Evolutionary conservation across 1,140 invertebrate species (phyloP), one percentile per base, ranked within the genome.

Genomic region (Arion vulgaris): DNA sequence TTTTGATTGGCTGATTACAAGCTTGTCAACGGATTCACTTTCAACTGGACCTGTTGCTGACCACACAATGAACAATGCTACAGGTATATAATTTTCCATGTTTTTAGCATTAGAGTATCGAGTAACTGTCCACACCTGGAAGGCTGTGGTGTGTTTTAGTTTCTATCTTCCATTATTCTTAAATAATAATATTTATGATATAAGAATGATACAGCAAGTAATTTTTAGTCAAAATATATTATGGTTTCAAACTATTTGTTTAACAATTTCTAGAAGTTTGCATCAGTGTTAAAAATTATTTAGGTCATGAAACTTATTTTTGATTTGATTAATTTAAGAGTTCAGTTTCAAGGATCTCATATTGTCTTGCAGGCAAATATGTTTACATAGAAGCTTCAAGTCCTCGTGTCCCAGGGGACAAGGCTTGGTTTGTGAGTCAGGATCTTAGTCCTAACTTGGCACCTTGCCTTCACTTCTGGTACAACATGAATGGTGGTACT

Each of bases 401-500:
- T 0, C 89, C 88, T 36, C 76, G 86, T 38, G 77, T 51, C 23
- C 34, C 19, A 4, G 89, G 88, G 4, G 88, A 91, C 53, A 90
- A 85, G 41, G 91, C 91, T 9, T 72, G 88, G 13, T 83, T 89
- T 7, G 80, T 86, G 23, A 77, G 76, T 45, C 38, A 41, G 34
- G 41, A 75, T 32, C 41, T 45, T 41, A 62, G 80, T 74, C 66
- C 45, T 72, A 78, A 53, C n/a, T 71, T 15, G 62, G 79, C 0
- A 84, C 68, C 77, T 72, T 91, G 90, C 83, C 74, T 91, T 34
- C 72, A 85, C 13, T 96, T 96, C 89, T 96, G 94, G 93, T 95
- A 93, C 87, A 95, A 96, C 87, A 96, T 96, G 96, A 96, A 94
- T 87, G 96, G 96, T 2, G 62, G 73, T 15, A 82, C 87, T 28